A percentile compares a stretch with the other conserved stretches of the same genome.
Conservation (phyloP, 1,140 invertebrate genomes). For the Brachionus paranguensis region DNA sequence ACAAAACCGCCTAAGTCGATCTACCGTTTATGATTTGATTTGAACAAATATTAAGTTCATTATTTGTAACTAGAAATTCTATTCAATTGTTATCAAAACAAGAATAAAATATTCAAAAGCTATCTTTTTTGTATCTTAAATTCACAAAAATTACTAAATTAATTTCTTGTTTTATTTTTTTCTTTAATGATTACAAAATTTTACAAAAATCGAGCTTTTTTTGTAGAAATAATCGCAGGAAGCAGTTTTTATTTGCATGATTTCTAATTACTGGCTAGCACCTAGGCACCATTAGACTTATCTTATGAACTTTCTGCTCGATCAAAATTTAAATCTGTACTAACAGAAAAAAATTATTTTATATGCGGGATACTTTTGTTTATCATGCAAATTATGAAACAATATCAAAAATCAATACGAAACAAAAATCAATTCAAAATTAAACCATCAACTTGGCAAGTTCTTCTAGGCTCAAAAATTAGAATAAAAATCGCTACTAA, state of each 20-base stretch:
- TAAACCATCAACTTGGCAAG: background rate
- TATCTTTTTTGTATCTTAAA: too few species aligned
- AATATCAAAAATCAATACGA: background rate
- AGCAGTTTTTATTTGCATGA: background rate
- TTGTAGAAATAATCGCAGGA: background rate
- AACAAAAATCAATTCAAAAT: background rate
- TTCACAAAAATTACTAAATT: too few species aligned
- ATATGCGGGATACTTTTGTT: background rate
- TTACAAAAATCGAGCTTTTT: background rate
- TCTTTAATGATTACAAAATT: background rate
- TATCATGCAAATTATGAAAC: background rate
- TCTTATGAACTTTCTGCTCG: background rate
- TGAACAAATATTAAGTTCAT: background rate
- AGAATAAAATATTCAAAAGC: background rate
- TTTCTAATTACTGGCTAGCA: background rate
- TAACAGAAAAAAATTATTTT: background rate
- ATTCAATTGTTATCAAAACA: background rate
- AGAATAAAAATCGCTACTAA: background rate
- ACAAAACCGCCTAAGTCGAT: background rate
- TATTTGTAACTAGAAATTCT: background rate
- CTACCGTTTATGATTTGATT: background rate
- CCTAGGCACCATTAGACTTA: background rate
- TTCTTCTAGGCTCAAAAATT: background rate
- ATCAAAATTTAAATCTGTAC: background rate
- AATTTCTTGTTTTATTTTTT: too few species aligned